phyloP scores from a whole-genome alignment of 2,797 vertebrate species.

The Neoniphon sammara region DNA sequence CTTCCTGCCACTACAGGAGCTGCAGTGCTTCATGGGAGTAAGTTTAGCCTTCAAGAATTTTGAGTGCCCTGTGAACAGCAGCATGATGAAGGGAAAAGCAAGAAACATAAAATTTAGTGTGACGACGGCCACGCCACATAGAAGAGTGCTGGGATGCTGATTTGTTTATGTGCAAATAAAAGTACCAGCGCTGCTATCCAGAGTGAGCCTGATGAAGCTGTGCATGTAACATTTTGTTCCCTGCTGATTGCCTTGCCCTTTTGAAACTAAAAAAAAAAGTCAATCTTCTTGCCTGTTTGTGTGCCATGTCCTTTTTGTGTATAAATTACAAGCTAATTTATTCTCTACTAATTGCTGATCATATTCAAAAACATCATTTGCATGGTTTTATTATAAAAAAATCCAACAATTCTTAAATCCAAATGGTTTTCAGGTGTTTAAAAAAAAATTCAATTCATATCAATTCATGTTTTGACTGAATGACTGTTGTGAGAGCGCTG shows the following conservation, averaged over 20 bases:
- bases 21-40: constrained; percentile 22
- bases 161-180: no score
- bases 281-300: background rate
- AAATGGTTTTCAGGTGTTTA: background rate
- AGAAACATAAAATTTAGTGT: background rate
- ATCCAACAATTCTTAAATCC: background rate
- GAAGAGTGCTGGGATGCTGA: background rate
- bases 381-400: background rate
- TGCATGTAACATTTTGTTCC: background rate
- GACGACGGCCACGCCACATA: background rate
- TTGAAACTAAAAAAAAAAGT: background rate
- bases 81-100: background rate
- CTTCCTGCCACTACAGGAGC: constrained; percentile 34
- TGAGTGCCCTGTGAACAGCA: background rate
- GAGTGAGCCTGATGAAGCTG: background rate
- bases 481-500: background rate
- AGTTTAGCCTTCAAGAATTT: background rate
- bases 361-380: background rate
- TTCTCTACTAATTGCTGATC: background rate
- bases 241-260: background rate
- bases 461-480: background rate
- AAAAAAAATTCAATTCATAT: background rate
- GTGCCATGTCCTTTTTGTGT: background rate
- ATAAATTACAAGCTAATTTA: background rate
- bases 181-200: no score